These are phyloP conservation scores for Catamblyrhynchus diadema DNA, from an alignment of 2,797 vertebrate species.

Conservation along the genomic window DNA sequence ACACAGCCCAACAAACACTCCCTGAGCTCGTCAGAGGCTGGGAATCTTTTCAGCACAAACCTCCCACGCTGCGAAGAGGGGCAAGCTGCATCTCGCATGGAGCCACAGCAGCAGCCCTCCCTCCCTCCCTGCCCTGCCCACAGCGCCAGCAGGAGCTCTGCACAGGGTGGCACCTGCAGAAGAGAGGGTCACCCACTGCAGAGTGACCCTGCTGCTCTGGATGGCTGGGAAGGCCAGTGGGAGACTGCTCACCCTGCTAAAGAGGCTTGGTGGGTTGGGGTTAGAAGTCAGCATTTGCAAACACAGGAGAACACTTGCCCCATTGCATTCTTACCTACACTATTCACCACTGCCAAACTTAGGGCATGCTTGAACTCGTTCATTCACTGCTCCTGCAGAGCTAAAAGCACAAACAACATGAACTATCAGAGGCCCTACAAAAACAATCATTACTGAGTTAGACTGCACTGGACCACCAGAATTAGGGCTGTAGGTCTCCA, in stretches of 20 bases:
- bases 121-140: neutral
- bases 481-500: neutral
- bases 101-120: neutral
- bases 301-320: accelerated
- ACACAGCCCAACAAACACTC: neutral
- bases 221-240: neutral
- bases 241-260: neutral
- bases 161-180: neutral
- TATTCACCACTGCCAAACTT: neutral
- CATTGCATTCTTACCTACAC: neutral
- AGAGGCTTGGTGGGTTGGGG: neutral
- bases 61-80: neutral
- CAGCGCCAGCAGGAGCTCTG: neutral
- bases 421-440: neutral
- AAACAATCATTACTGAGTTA: neutral
- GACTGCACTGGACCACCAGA: neutral
- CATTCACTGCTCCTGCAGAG: neutral
- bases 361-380: neutral
- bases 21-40: neutral
- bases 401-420: neutral
- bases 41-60: neutral
- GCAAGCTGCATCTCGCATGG: neutral
- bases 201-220: neutral
- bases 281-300: neutral
- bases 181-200: accelerated